Evolutionary conservation across 2,797 vertebrate genomes (phyloP).

Genomic region (Micropoecilia bifurca): DNA sequence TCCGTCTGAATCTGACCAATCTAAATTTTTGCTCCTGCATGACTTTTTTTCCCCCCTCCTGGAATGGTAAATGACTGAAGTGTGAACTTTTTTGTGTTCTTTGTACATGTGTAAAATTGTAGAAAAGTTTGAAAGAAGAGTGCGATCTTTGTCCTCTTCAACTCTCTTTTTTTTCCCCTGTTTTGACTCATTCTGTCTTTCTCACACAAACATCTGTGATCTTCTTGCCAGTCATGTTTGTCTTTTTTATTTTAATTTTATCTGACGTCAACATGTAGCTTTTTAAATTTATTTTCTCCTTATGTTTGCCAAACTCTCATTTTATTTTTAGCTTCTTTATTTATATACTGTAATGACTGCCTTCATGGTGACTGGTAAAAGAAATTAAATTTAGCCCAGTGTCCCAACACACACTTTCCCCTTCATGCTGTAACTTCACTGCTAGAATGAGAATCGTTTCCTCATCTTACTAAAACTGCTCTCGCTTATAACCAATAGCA

Average conservation of each 20-base stretch:
- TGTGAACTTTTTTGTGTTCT: slow-evolving; percentile 42
- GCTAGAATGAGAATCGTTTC: slow-evolving; percentile 43
- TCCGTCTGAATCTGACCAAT: slow-evolving; percentile 24
- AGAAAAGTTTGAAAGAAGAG: slow-evolving; percentile 41
- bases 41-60: slow-evolving; percentile 22
- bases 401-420: slow-evolving; percentile 40
- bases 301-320: slow-evolving; percentile 7
- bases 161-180: slow-evolving; percentile 24
- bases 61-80: slow-evolving; percentile 41
- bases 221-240: slow-evolving; percentile 66
- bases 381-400: slow-evolving; percentile 30
- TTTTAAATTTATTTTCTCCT: slow-evolving; percentile 3
- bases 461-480: slow-evolving; percentile 27
- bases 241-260: slow-evolving; percentile 35
- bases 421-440: slow-evolving; percentile 49
- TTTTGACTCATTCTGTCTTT: slow-evolving; percentile 45
- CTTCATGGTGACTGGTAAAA: slow-evolving; percentile 60
- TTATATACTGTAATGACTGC: slow-evolving; percentile 31
- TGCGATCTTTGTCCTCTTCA: slow-evolving; percentile 57
- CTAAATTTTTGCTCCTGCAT: slow-evolving; percentile 64
- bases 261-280: slow-evolving; percentile 18
- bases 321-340: not conserved
- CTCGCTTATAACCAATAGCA: slow-evolving; percentile 20
- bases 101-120: slow-evolving; percentile 38
- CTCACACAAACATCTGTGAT: slow-evolving; percentile 36